Evolutionary conservation across 2,888 invertebrate genomes (phyloP).

Genomic region (Parasteatoda lunata): DNA sequence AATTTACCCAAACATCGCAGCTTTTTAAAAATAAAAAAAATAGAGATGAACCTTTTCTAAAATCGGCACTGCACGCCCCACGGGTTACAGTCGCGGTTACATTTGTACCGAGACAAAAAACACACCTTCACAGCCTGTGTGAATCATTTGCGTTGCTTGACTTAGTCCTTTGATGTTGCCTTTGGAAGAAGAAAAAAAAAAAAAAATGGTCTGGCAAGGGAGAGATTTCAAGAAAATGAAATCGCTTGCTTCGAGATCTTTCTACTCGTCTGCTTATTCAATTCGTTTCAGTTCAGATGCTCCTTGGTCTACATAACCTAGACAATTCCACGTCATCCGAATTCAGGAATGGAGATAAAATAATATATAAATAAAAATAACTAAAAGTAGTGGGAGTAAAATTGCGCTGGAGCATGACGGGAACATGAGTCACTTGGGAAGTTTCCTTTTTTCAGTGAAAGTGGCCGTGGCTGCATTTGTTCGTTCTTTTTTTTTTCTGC

Average conservation of each 20-base stretch:
- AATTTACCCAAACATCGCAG: no score
- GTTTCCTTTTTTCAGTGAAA: conserved; percentile 6
- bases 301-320: conserved; percentile 47
- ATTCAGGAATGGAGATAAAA: conserved; percentile 10
- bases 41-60: background rate
- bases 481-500: conserved; percentile 1
- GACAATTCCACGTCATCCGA: conserved; percentile 41
- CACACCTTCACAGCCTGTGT: background rate
- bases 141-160: conserved; percentile 55
- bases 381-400: conserved; percentile 5
- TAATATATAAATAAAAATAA: background rate
- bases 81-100: conserved; percentile 19
- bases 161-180: conserved; percentile 24
- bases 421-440: conserved; percentile 43
- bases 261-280: conserved; percentile 25
- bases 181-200: background rate
- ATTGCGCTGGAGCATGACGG: conserved; percentile 33
- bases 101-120: background rate
- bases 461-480: conserved; percentile 11
- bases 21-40: no score
- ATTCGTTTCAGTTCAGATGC: conserved; percentile 55
- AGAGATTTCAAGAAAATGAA: conserved; percentile 13
- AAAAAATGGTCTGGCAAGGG: background rate
- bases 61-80: background rate
- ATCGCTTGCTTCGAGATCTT: background rate